phyloP scores from a whole-genome alignment of 2,113 vertebrate species.

The Melanerpes aurifrons region DNA sequence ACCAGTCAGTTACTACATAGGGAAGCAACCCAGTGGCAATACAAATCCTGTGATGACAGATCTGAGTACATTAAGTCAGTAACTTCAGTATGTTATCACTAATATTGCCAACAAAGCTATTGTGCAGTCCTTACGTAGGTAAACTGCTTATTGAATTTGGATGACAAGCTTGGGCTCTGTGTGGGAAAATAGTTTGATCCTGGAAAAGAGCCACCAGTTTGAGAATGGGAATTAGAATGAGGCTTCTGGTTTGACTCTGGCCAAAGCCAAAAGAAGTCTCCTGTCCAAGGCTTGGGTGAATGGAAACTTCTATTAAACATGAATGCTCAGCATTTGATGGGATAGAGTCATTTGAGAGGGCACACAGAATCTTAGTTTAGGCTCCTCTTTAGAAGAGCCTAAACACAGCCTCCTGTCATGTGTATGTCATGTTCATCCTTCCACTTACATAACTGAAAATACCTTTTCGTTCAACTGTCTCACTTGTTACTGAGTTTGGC shows the following conservation, averaged over 20 bases:
- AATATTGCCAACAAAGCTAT: background rate
- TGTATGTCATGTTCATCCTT: background rate
- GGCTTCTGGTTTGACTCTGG: background rate
- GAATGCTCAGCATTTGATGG: background rate
- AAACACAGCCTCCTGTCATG: background rate
- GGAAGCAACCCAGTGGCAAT: background rate
- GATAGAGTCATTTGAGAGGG: background rate
- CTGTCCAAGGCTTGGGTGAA: background rate
- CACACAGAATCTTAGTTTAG: background rate
- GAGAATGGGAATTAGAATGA: slow-evolving; percentile 9
- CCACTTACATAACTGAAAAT: background rate
- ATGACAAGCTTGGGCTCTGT: background rate
- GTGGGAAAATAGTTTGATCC: slow-evolving; percentile 34
- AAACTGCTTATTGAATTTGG: slow-evolving; percentile 32
- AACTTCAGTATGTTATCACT: background rate
- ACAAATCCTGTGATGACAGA: background rate
- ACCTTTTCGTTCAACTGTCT: background rate
- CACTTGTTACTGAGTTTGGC: background rate
- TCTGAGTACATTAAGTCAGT: background rate
- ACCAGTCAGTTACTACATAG: background rate
- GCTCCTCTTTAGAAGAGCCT: too few species aligned
- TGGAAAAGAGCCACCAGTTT: slow-evolving; percentile 30
- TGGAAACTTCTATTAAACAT: background rate
- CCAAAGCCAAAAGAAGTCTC: background rate
- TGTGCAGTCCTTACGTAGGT: background rate